Conservation (phyloP, 2,797 vertebrate species). For the Neopelma chrysocephalum region DNA sequence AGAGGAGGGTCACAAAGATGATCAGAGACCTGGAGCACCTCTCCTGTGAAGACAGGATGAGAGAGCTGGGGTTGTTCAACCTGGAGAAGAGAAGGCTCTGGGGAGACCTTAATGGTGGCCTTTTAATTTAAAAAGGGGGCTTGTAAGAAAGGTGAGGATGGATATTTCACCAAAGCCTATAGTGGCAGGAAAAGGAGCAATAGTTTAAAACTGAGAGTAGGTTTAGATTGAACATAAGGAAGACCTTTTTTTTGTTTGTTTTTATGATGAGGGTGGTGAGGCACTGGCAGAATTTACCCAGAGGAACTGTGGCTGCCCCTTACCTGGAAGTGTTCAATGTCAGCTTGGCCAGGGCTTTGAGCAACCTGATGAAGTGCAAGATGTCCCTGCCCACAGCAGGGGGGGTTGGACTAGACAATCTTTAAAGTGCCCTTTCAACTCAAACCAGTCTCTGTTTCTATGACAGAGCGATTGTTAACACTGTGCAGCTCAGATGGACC, state of each 20-base stretch:
- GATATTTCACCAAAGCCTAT: not conserved
- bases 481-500: not conserved
- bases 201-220: not conserved
- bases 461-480: not conserved
- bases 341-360: not conserved
- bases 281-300: not conserved
- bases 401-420: not conserved
- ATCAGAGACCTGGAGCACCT: not conserved
- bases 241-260: not conserved
- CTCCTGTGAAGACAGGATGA: not conserved
- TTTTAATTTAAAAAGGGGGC: not conserved
- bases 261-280: accelerated
- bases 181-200: not conserved
- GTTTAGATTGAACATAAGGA: not conserved
- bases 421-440: not conserved
- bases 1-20: not conserved
- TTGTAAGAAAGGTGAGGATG: not conserved
- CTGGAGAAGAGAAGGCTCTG: not conserved
- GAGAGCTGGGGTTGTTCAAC: not conserved
- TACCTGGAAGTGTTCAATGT: not conserved
- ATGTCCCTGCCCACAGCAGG: not conserved
- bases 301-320: not conserved
- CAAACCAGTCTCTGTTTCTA: not conserved
- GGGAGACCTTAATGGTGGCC: not conserved
- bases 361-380: not conserved